A percentile compares a stretch with the other conserved stretches of the same genome.
These are phyloP conservation scores for Pelvicachromis taeniatus DNA, from an alignment of 2,113 vertebrate species.

Conservation along the genomic window DNA sequence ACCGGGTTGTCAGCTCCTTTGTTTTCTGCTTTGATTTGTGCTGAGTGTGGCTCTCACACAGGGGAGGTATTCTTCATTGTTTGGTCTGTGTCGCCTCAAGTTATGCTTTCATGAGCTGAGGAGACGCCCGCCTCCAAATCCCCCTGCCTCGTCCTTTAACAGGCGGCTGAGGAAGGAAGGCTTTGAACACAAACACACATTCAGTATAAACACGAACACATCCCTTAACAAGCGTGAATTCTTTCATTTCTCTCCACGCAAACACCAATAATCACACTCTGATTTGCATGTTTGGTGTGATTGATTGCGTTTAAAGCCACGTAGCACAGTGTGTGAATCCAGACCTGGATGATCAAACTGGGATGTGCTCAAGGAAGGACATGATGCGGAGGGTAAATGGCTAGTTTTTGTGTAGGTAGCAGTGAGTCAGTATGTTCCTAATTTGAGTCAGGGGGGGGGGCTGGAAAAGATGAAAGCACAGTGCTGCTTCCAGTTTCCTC, in stretches of 20 bases:
- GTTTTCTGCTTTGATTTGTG: conserved; percentile 33
- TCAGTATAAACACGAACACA: neutral
- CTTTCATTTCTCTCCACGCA: neutral
- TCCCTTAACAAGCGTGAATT: neutral
- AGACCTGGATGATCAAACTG: neutral
- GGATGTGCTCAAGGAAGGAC: neutral
- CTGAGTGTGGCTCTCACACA: neutral
- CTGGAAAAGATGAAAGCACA: conserved; percentile 39
- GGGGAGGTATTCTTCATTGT: conserved; percentile 9
- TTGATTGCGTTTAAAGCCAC: neutral
- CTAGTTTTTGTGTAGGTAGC: neutral
- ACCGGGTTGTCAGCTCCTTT: conserved; percentile 9
- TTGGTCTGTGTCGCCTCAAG: conserved; percentile 27
- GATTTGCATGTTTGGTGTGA: neutral
- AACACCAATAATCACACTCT: neutral
- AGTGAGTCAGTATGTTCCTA: conserved; percentile 12
- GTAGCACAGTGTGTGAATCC: neutral
- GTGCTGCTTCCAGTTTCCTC: conserved; percentile 41
- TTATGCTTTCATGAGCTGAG: conserved; percentile 17
- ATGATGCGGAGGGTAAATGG: neutral
- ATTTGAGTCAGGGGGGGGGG: conserved; percentile 40
- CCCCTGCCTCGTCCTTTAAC: neutral
- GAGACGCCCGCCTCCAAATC: conserved; percentile 7
- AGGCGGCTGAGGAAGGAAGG: neutral
- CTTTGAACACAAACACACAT: conserved; percentile 4